phyloP scores from a whole-genome alignment of 2,113 vertebrate species.

The Tetraodon nigroviridis region DNA sequence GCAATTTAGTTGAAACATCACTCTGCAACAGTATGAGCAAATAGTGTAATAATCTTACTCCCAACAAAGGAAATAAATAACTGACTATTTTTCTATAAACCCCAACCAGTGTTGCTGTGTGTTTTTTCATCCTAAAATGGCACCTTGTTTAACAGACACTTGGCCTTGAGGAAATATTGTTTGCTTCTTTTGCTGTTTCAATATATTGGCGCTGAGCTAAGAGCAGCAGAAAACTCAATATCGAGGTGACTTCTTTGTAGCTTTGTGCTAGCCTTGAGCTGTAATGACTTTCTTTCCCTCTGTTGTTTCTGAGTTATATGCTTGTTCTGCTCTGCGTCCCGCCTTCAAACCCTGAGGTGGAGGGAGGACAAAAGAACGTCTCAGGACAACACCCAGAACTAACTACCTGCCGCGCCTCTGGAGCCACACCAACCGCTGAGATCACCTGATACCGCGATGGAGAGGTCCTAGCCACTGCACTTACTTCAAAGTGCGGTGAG shows the following conservation, averaged over 20 bases:
- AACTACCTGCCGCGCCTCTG: too few species aligned
- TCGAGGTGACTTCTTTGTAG: conserved; percentile 21
- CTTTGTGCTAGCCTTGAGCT: conserved; percentile 30
- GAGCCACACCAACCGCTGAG: too few species aligned
- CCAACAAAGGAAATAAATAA: conserved; percentile 63
- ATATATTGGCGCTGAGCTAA: conserved; percentile 43
- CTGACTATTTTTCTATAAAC: neutral
- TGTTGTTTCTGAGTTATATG: conserved; percentile 25
- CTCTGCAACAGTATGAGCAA: conserved; percentile 61
- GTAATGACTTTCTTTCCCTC: conserved; percentile 18
- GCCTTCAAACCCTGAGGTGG: conserved; percentile 80
- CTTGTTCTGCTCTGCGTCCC: conserved; percentile 71
- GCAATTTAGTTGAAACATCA: conserved; percentile 69
- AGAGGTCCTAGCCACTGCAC: too few species aligned
- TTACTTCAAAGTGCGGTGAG: too few species aligned
- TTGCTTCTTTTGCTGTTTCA: conserved; percentile 27
- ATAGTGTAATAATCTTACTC: conserved; percentile 68
- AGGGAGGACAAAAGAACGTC: too few species aligned
- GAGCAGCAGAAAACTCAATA: conserved; percentile 47
- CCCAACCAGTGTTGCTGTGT: conserved; percentile 20
- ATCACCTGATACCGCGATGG: too few species aligned
- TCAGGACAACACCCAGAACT: too few species aligned
- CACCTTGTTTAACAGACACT: conserved; percentile 49
- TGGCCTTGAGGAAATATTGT: conserved; percentile 37
- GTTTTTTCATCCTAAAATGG: conserved; percentile 24